phyloP scores from a whole-genome alignment of 2,888 invertebrate genomes.

The Ichneumon xanthorius region DNA sequence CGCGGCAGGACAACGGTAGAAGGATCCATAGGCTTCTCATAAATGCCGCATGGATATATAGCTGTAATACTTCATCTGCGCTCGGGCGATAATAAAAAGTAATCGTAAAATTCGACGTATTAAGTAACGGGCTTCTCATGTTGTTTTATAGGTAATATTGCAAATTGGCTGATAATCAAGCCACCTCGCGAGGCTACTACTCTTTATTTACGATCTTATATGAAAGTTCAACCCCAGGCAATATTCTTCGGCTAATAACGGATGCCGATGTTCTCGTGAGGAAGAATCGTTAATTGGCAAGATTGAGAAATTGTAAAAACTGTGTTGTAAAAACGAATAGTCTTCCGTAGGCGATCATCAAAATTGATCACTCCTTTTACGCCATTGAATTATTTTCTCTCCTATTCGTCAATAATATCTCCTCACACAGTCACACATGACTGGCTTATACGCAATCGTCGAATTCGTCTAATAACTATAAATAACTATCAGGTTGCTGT shows the following conservation, averaged over 20 bases:
- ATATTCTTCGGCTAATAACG: conserved; percentile 13
- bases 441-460: neutral
- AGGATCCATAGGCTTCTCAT: neutral
- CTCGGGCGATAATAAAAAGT: conserved; percentile 34
- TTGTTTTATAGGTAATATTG: conserved; percentile 42
- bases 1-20: conserved; percentile 32
- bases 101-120: conserved; percentile 34
- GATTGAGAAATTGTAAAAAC: conserved; percentile 18
- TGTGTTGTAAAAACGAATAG: neutral
- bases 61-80: neutral
- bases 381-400: neutral
- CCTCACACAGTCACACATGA: neutral
- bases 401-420: neutral
- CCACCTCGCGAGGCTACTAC: conserved; percentile 6
- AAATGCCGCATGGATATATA: neutral
- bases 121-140: conserved; percentile 6
- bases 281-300: conserved; percentile 25
- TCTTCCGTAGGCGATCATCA: neutral
- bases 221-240: neutral
- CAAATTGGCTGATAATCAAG: conserved; percentile 38
- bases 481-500: neutral
- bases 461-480: neutral
- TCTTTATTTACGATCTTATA: conserved; percentile 32
- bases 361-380: conserved; percentile 6
- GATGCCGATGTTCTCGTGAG: conserved; percentile 2